These are phyloP conservation scores for Leptoclinus maculatus DNA, from an alignment of 2,797 vertebrate species.

Conservation along the genomic window DNA sequence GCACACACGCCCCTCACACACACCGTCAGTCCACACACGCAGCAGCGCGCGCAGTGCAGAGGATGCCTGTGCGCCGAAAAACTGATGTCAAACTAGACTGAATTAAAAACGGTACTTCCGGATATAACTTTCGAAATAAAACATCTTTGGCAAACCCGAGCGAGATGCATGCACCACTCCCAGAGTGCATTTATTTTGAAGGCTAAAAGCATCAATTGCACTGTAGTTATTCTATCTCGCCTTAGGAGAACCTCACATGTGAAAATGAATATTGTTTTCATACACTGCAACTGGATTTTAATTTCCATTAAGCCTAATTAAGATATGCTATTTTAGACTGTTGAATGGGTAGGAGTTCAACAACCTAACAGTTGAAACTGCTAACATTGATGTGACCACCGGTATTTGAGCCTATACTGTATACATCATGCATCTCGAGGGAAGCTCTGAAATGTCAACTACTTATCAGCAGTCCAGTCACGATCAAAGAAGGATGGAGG, in stretches of 20 bases:
- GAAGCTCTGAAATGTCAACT: conserved; percentile 55
- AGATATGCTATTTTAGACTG: not conserved
- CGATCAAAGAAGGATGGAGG: conserved; percentile 52
- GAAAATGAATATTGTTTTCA: not conserved
- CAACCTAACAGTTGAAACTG: not conserved
- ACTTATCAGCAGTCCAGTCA: conserved; percentile 71
- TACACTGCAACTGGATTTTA: not conserved
- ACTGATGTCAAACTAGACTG: not conserved
- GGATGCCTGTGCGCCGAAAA: conserved; percentile 24
- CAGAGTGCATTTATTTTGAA: conserved; percentile 63
- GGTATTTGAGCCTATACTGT: conserved; percentile 16
- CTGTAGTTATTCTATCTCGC: not conserved
- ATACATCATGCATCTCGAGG: conserved; percentile 35
- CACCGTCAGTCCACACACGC: conserved; percentile 21
- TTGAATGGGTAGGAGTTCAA: not conserved
- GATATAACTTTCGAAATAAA: conserved; percentile 52
- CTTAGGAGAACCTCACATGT: not conserved
- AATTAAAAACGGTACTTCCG: conserved; percentile 12
- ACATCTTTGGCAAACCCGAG: accelerated
- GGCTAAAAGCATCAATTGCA: accelerated
- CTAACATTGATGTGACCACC: not conserved
- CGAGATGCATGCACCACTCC: accelerated
- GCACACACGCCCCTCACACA: conserved; percentile 21
- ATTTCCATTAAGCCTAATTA: not conserved
- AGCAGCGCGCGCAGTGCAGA: conserved; percentile 25